Percentiles rank a stretch among this genome's conserved stretches.
Conservation (phyloP, 2,888 invertebrate genomes). For the Colostygia pectinataria region DNA sequence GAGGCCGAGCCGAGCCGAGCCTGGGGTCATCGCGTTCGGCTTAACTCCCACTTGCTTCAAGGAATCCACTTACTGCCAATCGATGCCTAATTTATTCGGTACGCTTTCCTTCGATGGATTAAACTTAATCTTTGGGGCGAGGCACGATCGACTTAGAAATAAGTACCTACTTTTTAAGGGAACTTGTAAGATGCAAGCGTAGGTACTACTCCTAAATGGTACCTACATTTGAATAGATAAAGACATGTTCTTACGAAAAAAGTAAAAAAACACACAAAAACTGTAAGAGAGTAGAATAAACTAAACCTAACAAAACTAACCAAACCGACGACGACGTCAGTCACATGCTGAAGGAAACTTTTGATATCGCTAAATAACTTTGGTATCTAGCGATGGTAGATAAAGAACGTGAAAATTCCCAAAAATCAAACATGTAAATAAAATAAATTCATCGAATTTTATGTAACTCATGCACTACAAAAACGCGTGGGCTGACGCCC, state of each 20-base stretch:
- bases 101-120: conserved; percentile 37
- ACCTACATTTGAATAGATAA: no score
- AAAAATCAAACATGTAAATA: no score
- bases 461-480: conserved; percentile 54
- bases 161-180: background rate
- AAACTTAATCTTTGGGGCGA: conserved; percentile 33
- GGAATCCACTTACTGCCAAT: conserved; percentile 60
- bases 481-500: conserved; percentile 58
- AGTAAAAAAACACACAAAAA: no score
- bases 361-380: no score
- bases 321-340: no score
- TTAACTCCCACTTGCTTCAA: conserved; percentile 47
- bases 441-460: conserved; percentile 23
- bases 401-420: no score
- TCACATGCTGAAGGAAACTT: no score
- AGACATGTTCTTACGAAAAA: no score
- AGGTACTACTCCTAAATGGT: no score
- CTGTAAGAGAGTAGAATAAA: no score
- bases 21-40: conserved; percentile 55
- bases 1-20: conserved; percentile 21
- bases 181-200: background rate
- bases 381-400: no score
- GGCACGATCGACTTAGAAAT: conserved; percentile 16
- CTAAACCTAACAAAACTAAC: no score
- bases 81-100: conserved; percentile 50